Evolutionary conservation across 2,888 invertebrate species (phyloP).

Genomic region (Parelbella ahira): DNA sequence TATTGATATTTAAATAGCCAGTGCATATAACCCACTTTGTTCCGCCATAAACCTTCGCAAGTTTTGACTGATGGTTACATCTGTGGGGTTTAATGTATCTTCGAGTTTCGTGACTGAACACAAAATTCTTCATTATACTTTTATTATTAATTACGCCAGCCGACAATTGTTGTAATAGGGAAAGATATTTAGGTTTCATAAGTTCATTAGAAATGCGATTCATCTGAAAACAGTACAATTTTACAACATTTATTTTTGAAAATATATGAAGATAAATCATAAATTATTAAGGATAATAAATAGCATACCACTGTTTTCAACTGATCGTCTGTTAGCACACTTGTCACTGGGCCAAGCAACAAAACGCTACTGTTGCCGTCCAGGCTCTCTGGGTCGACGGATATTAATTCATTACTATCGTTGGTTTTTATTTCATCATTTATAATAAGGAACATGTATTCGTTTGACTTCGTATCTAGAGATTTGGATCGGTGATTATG

Average conservation of each 20-base stretch:
- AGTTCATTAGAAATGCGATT: constrained; percentile 60
- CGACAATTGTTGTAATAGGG: constrained; percentile 60
- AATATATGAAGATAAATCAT: not conserved
- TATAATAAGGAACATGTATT: constrained; percentile 65
- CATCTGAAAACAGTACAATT: too few relatives aligned
- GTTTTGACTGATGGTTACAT: constrained; percentile 65
- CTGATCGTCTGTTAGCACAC: constrained; percentile 53
- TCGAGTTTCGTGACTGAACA: constrained; percentile 58
- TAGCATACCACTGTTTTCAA: constrained; percentile 57
- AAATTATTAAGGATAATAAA: not conserved
- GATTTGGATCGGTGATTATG: constrained; percentile 2
- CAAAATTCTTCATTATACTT: constrained; percentile 51
- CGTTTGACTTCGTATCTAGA: constrained; percentile 29
- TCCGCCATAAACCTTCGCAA: constrained; percentile 57
- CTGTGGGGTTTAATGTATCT: constrained; percentile 71
- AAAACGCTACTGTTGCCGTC: constrained; percentile 62
- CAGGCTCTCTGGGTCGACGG: constrained; percentile 66
- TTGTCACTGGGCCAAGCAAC: constrained; percentile 63
- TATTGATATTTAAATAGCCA: constrained; percentile 67
- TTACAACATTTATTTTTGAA: too few relatives aligned
- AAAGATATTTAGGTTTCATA: constrained; percentile 59
- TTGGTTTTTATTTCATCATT: constrained; percentile 66
- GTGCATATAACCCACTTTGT: constrained; percentile 72
- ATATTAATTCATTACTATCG: constrained; percentile 54
- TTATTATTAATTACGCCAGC: constrained; percentile 49